Evolutionary conservation across 2,797 vertebrate species (phyloP), one percentile per base, ranked within the genome.

Genomic region (Smutsia gigantea): DNA sequence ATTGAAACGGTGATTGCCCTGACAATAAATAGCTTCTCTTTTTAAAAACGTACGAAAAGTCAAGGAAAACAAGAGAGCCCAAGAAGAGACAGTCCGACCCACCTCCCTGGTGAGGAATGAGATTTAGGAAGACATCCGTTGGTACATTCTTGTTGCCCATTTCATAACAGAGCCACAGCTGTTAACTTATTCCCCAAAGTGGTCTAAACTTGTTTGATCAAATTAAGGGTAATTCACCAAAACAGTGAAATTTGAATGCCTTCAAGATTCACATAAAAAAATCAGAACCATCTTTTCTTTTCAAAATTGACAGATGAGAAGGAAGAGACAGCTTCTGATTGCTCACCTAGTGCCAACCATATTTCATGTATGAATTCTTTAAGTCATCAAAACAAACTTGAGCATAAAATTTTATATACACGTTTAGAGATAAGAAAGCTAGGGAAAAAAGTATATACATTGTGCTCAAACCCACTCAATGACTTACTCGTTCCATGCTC

Each of bases 81-180:
- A 3, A 25, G n/a, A 46, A 19, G 51, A 64, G 7, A 18, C 39
- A 5, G 37, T 31, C 23, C 5, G 19, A n/a, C 25, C 7, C 2
- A 25, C 5, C 0, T 5, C 37, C 49, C 4, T 1, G 5, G 29
- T 8, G 46, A 49, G 25, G 42, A 74, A 8, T 15, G 27, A 5
- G 2, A 1, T 18, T 4, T 53, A 34, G 4, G 9, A 19, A n/a
- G 8, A 2, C 57, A 31, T 42, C 31, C 49, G 27, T 9, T 8
- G 5, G 51, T 57, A 39, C 2, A 12, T 7, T 21, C 3, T 0
- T 37, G 18, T 27, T 2, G 4, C 11, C 10, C 4, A 8, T 23
- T 18, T 39, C 46, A 17, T 19, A 8, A 37, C 18, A 10, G 7
- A 55, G 12, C 5, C 11, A 68, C 4, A 29, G 19, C 25, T 23